Evolutionary conservation across 1,140 invertebrate genomes (phyloP).

Genomic region (Littorina saxatilis): DNA sequence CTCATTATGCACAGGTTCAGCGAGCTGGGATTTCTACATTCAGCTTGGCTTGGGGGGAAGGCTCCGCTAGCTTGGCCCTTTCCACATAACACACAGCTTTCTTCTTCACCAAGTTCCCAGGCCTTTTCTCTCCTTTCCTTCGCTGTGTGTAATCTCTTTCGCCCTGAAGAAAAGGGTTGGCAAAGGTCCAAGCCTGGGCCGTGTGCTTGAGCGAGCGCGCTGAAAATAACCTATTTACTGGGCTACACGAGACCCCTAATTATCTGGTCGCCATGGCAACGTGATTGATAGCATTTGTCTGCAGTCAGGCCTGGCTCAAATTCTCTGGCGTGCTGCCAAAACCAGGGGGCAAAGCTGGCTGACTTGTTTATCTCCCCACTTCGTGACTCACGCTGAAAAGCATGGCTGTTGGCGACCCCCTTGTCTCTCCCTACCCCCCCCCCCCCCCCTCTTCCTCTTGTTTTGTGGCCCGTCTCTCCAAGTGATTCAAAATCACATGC

Average conservation of each 20-base stretch:
- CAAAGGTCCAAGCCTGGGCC: background rate
- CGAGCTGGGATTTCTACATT: no score
- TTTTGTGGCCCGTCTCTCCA: background rate
- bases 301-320: slow-evolving; percentile 25
- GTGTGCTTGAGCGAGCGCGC: background rate
- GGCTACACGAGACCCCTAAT: slow-evolving; percentile 31
- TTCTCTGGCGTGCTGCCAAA: slow-evolving; percentile 31
- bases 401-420: background rate
- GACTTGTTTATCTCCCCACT: slow-evolving; percentile 17
- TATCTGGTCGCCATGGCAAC: slow-evolving; percentile 44
- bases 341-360: background rate
- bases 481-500: background rate
- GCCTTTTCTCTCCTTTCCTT: background rate
- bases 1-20: no score
- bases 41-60: no score
- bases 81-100: background rate
- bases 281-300: slow-evolving; percentile 30
- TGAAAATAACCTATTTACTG: slow-evolving; percentile 33
- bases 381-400: slow-evolving; percentile 25
- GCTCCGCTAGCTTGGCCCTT: no score
- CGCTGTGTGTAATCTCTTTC: background rate
- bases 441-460: background rate
- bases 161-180: background rate
- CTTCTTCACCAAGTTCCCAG: no score
- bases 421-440: background rate